Base-by-base conservation (phyloP, 2,797 vertebrate species). In the Bryconaethiops microstoma region DNA sequence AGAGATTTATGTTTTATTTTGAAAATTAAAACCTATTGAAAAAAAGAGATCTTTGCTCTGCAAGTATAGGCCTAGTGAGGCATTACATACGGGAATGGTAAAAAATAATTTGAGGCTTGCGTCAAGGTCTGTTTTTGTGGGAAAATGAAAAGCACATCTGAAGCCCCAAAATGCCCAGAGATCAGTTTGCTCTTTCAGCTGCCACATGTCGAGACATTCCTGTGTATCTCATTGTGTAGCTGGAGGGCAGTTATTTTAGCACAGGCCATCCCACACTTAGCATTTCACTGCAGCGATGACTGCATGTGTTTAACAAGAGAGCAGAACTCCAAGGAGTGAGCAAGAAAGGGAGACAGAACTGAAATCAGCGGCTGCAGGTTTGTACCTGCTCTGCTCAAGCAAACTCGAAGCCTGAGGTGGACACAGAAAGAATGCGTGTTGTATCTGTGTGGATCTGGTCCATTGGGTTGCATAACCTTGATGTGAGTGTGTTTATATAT, bases 361-460 rank as follows among this genome's bases (percentile, higher is more conserved):
- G 35, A 55, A 75, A 7, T 59, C 19, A 45, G 62, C 21, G 55
- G 54, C 42, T 48, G 42, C 76, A 67, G 75, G 79, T 59, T 60
- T n/a, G 48, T 70, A 70, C 78, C 59, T 63, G 77, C 19, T 77
- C 70, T 35, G 84, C 78, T 84, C 23, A 83, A 85, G 90, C 86
- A 87, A 88, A 81, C 79, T 70, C 77, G 79, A 77, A 86, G 29
- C 70, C 81, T 57, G 73, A 87, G 85, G 85, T 87, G 54, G 25
- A 78, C 82, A 86, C 88, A 88, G 90, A 88, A 88, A 84, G 84
- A 86, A 86, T 74, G 67, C 86, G 85, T 45, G 84, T 87, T 86
- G 88, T 87, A 23, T 88, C 77, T 59, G 45, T 78, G 79, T 88
- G 86, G 74, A 81, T 77, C 52, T 84, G 82, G 76, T 79, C 21